A percentile compares a stretch with the other conserved stretches of the same genome.
Evolutionary conservation across 2,888 invertebrate genomes (phyloP).

Genomic region (Piscicola geometra): DNA sequence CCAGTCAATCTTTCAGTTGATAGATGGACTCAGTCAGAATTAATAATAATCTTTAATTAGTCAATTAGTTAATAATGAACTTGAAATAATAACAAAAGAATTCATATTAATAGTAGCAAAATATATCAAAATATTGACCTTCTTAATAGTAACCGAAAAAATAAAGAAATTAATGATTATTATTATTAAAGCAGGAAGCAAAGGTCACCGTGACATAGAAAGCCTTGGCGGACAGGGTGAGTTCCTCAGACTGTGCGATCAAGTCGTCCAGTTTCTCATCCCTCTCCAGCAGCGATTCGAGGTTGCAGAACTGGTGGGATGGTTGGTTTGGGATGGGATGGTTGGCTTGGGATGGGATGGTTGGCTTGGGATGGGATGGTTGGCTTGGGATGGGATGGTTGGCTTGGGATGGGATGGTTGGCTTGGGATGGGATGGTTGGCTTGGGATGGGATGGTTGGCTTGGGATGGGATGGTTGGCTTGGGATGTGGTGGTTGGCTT

Average conservation of each 20-base stretch:
- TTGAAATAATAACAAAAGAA: too few species aligned
- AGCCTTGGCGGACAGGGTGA: conserved; percentile 33
- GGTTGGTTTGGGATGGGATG: too few species aligned
- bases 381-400: too few species aligned
- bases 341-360: too few species aligned
- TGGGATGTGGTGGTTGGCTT: too few species aligned
- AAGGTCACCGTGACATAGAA: conserved; percentile 36
- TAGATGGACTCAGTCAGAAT: background rate
- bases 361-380: too few species aligned
- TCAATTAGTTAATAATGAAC: background rate
- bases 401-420: too few species aligned
- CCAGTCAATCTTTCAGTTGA: too few species aligned
- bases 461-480: too few species aligned
- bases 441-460: too few species aligned
- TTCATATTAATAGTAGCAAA: background rate
- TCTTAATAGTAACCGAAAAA: background rate
- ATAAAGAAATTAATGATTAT: background rate
- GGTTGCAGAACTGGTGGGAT: conserved; percentile 15
- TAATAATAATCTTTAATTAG: background rate
- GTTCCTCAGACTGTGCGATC: conserved; percentile 33
- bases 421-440: too few species aligned
- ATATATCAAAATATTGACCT: background rate
- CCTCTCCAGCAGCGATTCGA: conserved; percentile 31
- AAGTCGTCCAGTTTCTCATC: conserved; percentile 36
- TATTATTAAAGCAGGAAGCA: too few species aligned